Evolutionary conservation across 2,113 vertebrate genomes (phyloP), one percentile per base, ranked within the genome.

Genomic region (Aythya baeri): DNA sequence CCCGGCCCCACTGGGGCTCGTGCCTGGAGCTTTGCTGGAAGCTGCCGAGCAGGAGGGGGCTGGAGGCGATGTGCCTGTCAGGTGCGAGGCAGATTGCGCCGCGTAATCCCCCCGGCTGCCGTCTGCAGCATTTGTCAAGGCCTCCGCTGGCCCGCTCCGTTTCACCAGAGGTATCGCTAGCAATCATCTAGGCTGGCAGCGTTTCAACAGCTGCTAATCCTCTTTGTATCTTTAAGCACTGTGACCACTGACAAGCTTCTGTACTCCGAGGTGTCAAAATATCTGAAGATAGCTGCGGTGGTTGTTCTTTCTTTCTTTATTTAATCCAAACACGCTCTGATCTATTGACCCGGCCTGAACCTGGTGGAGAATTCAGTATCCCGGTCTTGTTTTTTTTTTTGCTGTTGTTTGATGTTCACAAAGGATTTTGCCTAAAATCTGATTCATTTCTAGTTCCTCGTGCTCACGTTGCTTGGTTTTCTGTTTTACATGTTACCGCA

Each of bases 151-250:
- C 43, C 49, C 32, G 59, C 91, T 74, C 89, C 4, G 0, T 89
- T 91, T 70, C 75, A 66, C 75, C 75, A 77, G 61, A 82, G 83
- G 65, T 78, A 85, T 94, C 90, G 0, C 86, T 71, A 22, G 81
- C 91, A 27, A 91, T 95, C 87, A 93, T 87, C 68, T 67, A 89
- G 80, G 80, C 88, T 96, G 95, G 92, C 93, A 88, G 70, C 82
- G 7, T 92, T 96, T 97, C 94, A 94, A 57, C 94, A 96, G 86
- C 79, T 94, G 87, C 96, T 97, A 95, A 97, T 97, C 96, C 80
- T 95, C 77, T 94, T 95, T 88, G 93, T 94, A 49, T 94, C 95
- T 91, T 86, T 90, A 88, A 90, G 89, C 68, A 23, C 80, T 61
- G 26, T 94, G 97, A 86, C 94, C 93, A 32, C 61, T 83, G 92